These are phyloP conservation scores for Masticophis lateralis DNA, from an alignment of 2,797 vertebrate species.

Conservation along the genomic window DNA sequence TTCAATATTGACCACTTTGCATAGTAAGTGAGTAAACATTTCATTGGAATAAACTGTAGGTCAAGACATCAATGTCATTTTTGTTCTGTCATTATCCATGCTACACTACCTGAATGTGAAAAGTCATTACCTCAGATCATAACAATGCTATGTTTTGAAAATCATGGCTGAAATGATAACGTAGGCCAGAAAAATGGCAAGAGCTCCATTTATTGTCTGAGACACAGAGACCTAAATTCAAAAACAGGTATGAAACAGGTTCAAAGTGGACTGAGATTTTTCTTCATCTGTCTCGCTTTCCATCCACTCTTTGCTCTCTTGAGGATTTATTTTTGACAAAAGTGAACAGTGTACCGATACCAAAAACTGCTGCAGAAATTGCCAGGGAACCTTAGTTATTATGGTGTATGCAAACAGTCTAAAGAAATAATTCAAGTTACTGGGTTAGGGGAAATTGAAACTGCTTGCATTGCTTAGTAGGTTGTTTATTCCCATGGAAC, in stretches of 20 bases:
- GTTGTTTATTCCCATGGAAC: background rate
- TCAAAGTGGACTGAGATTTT: background rate
- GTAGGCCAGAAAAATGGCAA: background rate
- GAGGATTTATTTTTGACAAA: background rate
- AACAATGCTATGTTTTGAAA: background rate
- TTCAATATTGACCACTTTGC: background rate
- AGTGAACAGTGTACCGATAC: background rate
- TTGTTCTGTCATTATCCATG: conserved; percentile 36
- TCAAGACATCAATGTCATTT: conserved; percentile 37
- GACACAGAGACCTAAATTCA: background rate
- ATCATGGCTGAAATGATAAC: background rate
- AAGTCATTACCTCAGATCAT: background rate
- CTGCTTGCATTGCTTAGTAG: background rate
- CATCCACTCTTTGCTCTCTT: background rate
- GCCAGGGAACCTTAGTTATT: background rate
- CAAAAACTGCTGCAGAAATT: background rate
- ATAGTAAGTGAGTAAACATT: conserved; percentile 19
- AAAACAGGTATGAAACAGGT: background rate
- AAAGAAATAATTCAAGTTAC: background rate
- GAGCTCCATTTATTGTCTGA: background rate
- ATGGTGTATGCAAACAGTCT: too few species aligned
- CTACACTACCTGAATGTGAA: conserved; percentile 35
- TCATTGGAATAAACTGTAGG: conserved; percentile 36
- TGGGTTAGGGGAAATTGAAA: background rate
- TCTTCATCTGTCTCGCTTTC: too few species aligned